Conservation (phyloP, 2,888 invertebrate genomes). For the Pachydiplax longipennis region DNA sequence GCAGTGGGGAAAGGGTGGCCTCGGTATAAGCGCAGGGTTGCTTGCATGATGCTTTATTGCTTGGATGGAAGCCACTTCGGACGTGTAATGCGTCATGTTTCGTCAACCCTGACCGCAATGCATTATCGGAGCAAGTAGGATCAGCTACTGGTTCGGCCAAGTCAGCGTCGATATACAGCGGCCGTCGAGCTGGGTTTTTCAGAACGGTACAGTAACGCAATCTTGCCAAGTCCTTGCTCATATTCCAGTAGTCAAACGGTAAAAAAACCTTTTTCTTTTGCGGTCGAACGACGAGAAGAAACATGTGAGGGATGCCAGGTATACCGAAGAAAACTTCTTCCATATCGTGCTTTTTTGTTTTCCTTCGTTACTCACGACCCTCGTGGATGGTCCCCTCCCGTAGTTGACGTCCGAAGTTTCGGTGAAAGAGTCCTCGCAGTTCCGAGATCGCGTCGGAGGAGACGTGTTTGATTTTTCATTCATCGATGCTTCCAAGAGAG, state of each 20-base stretch:
- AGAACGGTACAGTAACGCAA: not conserved
- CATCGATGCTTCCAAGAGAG: too few species aligned
- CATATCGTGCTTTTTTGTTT: too few species aligned
- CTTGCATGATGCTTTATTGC: not conserved
- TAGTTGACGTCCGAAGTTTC: not conserved
- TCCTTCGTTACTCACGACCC: not conserved
- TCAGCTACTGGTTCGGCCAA: not conserved
- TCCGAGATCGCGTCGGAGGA: too few species aligned
- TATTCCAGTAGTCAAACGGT: not conserved
- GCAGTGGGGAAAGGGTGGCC: not conserved
- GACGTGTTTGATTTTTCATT: too few species aligned
- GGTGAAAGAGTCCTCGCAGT: not conserved
- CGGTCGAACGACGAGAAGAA: not conserved
- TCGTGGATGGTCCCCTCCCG: not conserved
- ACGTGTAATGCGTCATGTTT: not conserved
- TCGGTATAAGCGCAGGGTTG: not conserved
- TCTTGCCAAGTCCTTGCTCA: not conserved
- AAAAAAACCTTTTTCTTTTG: not conserved
- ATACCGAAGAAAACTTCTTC: not conserved
- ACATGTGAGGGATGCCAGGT: not conserved
- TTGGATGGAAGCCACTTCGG: not conserved
- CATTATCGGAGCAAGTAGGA: not conserved
- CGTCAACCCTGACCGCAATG: not conserved
- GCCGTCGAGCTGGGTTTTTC: not conserved
- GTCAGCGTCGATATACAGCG: not conserved